Percentiles rank a stretch among this genome's conserved stretches.
These are phyloP conservation scores for Alethe castanea DNA, from an alignment of 2,113 vertebrate genomes.

Conservation along the genomic window DNA sequence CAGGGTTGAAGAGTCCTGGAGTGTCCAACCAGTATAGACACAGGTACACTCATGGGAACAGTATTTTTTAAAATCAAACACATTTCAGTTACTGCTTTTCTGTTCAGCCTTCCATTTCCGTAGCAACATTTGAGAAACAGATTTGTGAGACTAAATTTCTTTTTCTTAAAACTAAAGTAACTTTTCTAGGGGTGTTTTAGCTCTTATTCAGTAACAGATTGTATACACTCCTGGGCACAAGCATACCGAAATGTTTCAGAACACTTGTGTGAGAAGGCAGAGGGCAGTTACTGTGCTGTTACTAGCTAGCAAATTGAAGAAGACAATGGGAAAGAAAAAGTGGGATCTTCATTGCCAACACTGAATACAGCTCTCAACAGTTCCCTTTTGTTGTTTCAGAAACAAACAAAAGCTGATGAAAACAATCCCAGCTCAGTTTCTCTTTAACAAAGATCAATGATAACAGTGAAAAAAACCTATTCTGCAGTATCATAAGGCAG, in stretches of 20 bases:
- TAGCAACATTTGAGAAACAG: not conserved
- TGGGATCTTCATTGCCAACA: constrained; percentile 1
- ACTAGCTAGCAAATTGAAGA: not conserved
- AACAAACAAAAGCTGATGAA: constrained; percentile 51
- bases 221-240: not conserved
- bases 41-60: not conserved
- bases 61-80: not conserved
- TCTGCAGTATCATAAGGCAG: not conserved
- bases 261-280: not conserved
- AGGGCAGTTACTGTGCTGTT: not conserved
- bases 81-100: not conserved
- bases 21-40: not conserved
- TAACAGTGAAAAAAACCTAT: not conserved
- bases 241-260: not conserved
- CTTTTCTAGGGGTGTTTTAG: not conserved
- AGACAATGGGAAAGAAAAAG: constrained; percentile 32
- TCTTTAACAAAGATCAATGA: constrained; percentile 21
- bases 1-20: not conserved
- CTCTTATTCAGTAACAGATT: not conserved
- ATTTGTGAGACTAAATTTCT: not conserved
- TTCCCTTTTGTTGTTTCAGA: constrained; percentile 26
- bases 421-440: constrained; percentile 27
- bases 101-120: not conserved
- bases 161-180: not conserved
- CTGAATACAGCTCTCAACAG: constrained; percentile 30